These are phyloP conservation scores for Colostygia pectinataria DNA, from an alignment of 2,888 invertebrate genomes.

Conservation along the genomic window DNA sequence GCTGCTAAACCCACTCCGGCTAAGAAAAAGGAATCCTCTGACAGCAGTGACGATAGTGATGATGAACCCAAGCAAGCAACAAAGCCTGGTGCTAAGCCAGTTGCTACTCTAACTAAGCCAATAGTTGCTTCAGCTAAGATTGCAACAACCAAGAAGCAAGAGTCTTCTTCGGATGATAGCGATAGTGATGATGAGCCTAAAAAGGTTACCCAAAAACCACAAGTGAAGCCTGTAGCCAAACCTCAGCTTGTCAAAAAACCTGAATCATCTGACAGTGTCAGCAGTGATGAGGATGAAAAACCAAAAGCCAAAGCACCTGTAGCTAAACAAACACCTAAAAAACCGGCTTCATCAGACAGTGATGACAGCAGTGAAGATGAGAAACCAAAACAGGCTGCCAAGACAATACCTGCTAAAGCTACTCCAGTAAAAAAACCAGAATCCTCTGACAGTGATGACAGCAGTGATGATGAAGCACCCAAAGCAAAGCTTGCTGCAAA, in stretches of 20 bases:
- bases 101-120: constrained; percentile 17
- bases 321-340: constrained; percentile 24
- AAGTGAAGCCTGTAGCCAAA: constrained; percentile 27
- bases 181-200: constrained; percentile 43
- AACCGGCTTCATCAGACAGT: background rate
- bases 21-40: constrained; percentile 44
- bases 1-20: constrained; percentile 25
- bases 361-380: constrained; percentile 3
- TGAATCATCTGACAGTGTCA: constrained; percentile 52
- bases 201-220: constrained; percentile 21
- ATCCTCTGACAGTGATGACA: constrained; percentile 59
- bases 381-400: background rate
- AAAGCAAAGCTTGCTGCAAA: constrained; percentile 23
- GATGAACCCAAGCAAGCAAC: constrained; percentile 38
- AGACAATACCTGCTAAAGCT: background rate
- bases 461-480: constrained; percentile 29
- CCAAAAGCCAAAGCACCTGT: constrained; percentile 25
- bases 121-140: constrained; percentile 38
- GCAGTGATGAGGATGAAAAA: constrained; percentile 47
- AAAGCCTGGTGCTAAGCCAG: constrained; percentile 22
- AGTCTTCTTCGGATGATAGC: constrained; percentile 51
- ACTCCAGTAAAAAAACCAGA: constrained; percentile 40
- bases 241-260: constrained; percentile 43
- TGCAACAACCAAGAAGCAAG: constrained; percentile 47
- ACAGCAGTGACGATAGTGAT: constrained; percentile 51